Base-by-base conservation (phyloP, 1,140 invertebrate genomes). In the Brachystomella parvula region DNA sequence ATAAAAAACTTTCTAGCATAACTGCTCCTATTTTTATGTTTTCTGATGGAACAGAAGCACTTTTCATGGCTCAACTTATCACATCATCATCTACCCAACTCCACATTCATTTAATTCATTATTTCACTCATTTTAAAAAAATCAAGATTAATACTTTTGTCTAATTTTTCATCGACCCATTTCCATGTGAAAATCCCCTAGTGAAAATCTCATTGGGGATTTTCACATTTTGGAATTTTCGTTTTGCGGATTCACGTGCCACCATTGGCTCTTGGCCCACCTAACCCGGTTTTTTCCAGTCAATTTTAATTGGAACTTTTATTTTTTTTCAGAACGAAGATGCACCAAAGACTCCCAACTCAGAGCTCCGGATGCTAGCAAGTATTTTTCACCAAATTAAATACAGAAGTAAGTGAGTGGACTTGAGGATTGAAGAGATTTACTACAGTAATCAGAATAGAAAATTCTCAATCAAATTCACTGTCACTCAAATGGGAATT, bases 331-430 rank as follows among this genome's bases (percentile, higher is more conserved):
- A 70, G 71, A 68, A 73, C 63, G 68, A 70, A 64, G 71, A 73
- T 49, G 53, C 49, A 53, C 29, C 47, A 29, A 66, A 70, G 47
- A 53, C 66, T 31, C 68, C 66, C 30, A 73, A 73, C 66, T 70
- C 68, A 15, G 66, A 73, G 64, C 67, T 73, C 21, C 63, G 61
- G 53, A 70, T 68, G 61, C 62, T 73, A 33, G 53, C 66, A 62
- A 73, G 68, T 66, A 68, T 73, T 63, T 67, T 73, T 56, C 68
- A 62, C 59, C 68, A 70, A 65, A 73, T 73, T 39, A 68, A 64
- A 68, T 73, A 62, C 63, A 69, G 71, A 47, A 73, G 71, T 73
- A 70, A 70, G 71, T 73, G 53, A 3, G 19, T n/a, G 6, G 6
- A 6, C 6, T 39, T 39, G 35, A 39, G 35, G 6, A 39, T 9